Conservation (phyloP, 2,113 vertebrate genomes). For the Caranx ignobilis region DNA sequence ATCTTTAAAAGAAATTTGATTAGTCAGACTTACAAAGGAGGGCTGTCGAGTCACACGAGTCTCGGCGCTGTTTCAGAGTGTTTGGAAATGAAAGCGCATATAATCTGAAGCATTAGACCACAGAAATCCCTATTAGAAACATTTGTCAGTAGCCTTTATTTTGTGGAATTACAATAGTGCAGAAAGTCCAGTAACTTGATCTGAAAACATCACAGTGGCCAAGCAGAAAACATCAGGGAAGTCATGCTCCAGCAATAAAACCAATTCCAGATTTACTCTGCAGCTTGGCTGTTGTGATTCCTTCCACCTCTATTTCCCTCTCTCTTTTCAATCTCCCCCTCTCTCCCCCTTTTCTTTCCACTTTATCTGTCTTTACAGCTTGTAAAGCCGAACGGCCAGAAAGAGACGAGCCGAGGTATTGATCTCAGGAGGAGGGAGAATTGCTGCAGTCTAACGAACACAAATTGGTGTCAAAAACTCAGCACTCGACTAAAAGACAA, state of each 20-base stretch:
- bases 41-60: not conserved
- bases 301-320: conserved; percentile 43
- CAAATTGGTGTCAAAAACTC: conserved; percentile 79
- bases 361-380: conserved; percentile 81
- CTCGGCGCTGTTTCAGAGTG: not conserved
- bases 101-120: not conserved
- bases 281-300: conserved; percentile 60
- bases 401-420: conserved; percentile 77
- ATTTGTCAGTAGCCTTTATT: conserved; percentile 16
- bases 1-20: conserved; percentile 15
- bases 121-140: not conserved
- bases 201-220: conserved; percentile 48
- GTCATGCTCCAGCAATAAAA: conserved; percentile 73
- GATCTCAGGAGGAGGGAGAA: conserved; percentile 70
- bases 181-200: conserved; percentile 42
- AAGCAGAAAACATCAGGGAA: conserved; percentile 47
- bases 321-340: conserved; percentile 54
- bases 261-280: conserved; percentile 71
- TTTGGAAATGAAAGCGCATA: not conserved
- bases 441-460: conserved; percentile 73
- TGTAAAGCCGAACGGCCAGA: conserved; percentile 72
- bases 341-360: conserved; percentile 47
- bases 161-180: conserved; percentile 16
- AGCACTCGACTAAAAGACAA: conserved; percentile 64
- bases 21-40: conserved; percentile 32